phyloP scores from a whole-genome alignment of 1,140 invertebrate genomes.

The Calliphora vicina region DNA sequence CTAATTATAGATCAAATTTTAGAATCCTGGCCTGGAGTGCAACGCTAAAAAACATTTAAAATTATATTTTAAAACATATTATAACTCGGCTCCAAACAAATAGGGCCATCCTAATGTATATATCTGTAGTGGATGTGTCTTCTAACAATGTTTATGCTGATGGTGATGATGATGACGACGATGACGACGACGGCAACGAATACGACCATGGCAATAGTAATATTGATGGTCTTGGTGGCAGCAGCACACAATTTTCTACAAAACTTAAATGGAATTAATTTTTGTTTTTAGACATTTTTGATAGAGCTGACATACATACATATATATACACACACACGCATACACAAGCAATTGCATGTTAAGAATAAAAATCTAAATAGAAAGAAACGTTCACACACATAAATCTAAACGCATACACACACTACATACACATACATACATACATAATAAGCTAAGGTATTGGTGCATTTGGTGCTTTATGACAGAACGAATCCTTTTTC shows the following conservation, averaged over 20 bases:
- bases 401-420: background rate
- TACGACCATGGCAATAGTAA: background rate
- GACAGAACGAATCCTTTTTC: background rate
- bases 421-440: background rate
- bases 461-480: background rate
- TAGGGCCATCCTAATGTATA: background rate
- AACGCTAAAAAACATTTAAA: too few relatives aligned
- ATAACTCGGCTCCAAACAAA: too few relatives aligned
- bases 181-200: background rate
- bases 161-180: background rate
- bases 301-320: background rate
- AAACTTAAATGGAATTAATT: slow-evolving; percentile 20
- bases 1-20: too few relatives aligned
- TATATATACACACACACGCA: background rate
- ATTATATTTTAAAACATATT: too few relatives aligned
- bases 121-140: slow-evolving; percentile 9
- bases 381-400: too few relatives aligned
- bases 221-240: background rate
- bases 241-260: slow-evolving; percentile 7
- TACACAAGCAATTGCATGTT: background rate
- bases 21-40: too few relatives aligned
- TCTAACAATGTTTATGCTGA: background rate
- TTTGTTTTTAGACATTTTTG: background rate
- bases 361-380: too few relatives aligned
- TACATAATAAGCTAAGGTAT: background rate